Base-by-base conservation (phyloP, 2,888 invertebrate genomes). In the Omphaloscelis lunosa region DNA sequence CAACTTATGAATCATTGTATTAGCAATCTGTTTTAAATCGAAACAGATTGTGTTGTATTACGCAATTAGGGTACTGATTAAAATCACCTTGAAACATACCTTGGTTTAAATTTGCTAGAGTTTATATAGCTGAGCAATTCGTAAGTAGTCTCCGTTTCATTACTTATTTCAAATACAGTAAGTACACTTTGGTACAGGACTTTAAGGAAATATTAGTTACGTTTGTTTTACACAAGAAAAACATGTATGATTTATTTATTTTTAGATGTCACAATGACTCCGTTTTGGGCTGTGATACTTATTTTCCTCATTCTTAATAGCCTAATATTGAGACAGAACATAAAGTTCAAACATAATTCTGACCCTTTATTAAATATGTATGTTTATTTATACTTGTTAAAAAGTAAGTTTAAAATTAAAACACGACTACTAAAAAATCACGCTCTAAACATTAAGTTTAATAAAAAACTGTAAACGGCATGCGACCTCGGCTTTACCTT, bases 261-360 rank as follows among this genome's bases (percentile, higher is more conserved):
- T 66, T 48, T 29, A 9, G 11, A 67, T 51, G 9, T 17, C 51
- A n/a, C 67, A 20, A 15, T 34, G 17, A 3, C 17, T n/a, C 51
- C 9, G 23, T 34, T 34, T 11, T 17, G 45, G 48, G 15, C 27
- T 34, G 62, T 62, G 62, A 23, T 34, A 41, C 9, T 27, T n/a
- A 45, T 66, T 48, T 65, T 66, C 71, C 29, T 48, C 23, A 17
- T 70, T 70, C 70, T 34, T 9, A 34, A 45, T 23, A 34, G n/a
- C 45, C 15, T 7, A 39, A 17, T 48, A 34, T 67, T 45, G 2
- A 9, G 11, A 6, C 34, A 45, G 4, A 27, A 48, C 5, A 23
- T 17, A n/a, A 23, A n/a, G 5, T n/a, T 72, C 20, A 72, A 73
- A 56, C 6, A 29, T 56, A n/a, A 20, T 34, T 73, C 17, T 29